Conservation (phyloP, 1,140 invertebrate genomes). For the Pygmarrhopalites habei region DNA sequence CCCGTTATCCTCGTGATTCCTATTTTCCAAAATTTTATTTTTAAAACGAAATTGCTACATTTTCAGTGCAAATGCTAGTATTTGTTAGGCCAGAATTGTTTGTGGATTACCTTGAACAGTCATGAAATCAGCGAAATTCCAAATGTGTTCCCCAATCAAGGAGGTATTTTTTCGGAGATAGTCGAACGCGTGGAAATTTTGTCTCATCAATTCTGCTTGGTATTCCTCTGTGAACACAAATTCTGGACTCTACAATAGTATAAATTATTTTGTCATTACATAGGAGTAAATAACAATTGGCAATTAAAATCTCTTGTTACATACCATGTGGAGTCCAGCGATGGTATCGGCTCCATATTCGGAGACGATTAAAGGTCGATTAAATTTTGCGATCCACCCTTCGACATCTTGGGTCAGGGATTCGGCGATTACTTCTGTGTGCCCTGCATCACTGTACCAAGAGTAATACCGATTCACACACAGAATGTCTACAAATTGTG, state of each 20-base stretch:
- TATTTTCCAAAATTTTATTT: too few relatives aligned
- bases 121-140: constrained; percentile 62
- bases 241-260: constrained; percentile 47
- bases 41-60: too few relatives aligned
- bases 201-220: constrained; percentile 51
- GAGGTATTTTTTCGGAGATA: constrained; percentile 43
- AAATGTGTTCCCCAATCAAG: constrained; percentile 57
- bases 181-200: constrained; percentile 56
- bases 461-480: constrained; percentile 57
- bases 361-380: constrained; percentile 54
- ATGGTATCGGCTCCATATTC: constrained; percentile 60
- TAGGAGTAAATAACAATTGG: too few relatives aligned
- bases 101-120: constrained; percentile 46
- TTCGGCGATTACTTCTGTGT: constrained; percentile 48
- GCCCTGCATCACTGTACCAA: constrained; percentile 52
- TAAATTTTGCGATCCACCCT: constrained; percentile 47
- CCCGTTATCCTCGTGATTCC: too few relatives aligned
- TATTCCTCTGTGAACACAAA: constrained; percentile 58
- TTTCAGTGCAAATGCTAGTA: too few relatives aligned
- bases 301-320: too few relatives aligned
- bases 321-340: constrained; percentile 50
- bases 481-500: constrained; percentile 52
- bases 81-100: too few relatives aligned
- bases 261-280: too few relatives aligned
- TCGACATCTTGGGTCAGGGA: constrained; percentile 16